phyloP scores from a whole-genome alignment of 1,140 invertebrate species.

The Cataglyphis hispanica region DNA sequence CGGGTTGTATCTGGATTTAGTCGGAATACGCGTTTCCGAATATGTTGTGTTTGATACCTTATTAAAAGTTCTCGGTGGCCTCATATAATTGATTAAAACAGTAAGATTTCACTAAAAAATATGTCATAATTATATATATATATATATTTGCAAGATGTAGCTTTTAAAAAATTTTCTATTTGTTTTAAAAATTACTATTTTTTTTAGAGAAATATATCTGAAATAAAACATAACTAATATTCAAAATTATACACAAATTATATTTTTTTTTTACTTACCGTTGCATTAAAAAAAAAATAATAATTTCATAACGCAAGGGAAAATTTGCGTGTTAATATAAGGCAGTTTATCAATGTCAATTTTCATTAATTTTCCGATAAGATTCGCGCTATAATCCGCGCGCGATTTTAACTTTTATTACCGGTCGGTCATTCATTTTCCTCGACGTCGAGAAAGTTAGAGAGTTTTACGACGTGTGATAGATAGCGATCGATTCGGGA shows the following conservation, averaged over 20 bases:
- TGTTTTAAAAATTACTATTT: no score
- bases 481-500: constrained; percentile 13
- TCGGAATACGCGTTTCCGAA: neutral
- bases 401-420: constrained; percentile 17
- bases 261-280: no score
- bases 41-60: neutral
- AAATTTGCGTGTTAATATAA: neutral
- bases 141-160: no score
- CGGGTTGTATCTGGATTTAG: neutral
- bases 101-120: no score
- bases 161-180: no score
- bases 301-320: neutral
- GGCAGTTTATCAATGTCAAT: neutral
- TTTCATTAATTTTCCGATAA: constrained; percentile 1
- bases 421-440: constrained; percentile 17
- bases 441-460: constrained; percentile 35
- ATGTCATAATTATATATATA: no score
- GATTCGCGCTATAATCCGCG: neutral
- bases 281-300: no score
- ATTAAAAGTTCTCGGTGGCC: neutral
- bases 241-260: no score
- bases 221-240: no score
- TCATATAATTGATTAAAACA: no score
- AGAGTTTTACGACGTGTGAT: neutral
- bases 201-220: no score